Conservation (phyloP, 2,888 invertebrate genomes). For the Cabera pusaria region DNA sequence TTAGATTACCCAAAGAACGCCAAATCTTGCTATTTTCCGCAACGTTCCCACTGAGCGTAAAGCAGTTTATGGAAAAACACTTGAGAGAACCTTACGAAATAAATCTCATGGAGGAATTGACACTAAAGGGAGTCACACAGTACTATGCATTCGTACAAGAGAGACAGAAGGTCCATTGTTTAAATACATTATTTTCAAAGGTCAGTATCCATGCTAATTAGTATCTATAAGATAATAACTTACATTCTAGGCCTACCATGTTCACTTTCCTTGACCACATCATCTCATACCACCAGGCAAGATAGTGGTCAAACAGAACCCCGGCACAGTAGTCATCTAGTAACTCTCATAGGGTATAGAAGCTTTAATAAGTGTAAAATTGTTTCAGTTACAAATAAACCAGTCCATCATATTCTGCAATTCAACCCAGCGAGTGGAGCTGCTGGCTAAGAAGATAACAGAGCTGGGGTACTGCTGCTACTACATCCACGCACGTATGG, state of each 20-base stretch:
- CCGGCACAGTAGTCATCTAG: no score
- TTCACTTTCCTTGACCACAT: no score
- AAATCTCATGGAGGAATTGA: constrained; percentile 99
- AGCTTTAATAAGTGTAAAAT: no score
- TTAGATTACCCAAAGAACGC: constrained; percentile 94
- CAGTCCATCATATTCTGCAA: constrained; percentile 99
- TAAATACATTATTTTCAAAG: constrained; percentile 99
- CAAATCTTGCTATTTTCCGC: constrained; percentile 99
- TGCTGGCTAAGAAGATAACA: constrained; percentile 99
- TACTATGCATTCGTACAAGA: constrained; percentile 99
- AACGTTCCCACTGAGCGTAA: constrained; percentile 99
- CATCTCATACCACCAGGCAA: no score
- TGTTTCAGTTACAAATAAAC: constrained; percentile 96
- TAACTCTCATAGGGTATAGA: no score
- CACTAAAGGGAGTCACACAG: constrained; percentile 99
- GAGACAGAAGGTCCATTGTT: constrained; percentile 99
- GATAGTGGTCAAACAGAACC: no score
- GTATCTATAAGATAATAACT: no score
- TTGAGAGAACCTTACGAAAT: constrained; percentile 99
- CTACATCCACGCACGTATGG: constrained; percentile 99
- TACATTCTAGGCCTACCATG: no score
- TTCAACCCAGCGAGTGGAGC: constrained; percentile 99
- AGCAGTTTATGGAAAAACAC: constrained; percentile 99
- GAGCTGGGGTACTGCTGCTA: constrained; percentile 99
- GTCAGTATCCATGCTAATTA: no score